Percentiles rank a stretch among this genome's conserved stretches.
These are phyloP conservation scores for Montipora cactus DNA, from an alignment of 64 coral and sea anemone genomes.

Conservation along the genomic window DNA sequence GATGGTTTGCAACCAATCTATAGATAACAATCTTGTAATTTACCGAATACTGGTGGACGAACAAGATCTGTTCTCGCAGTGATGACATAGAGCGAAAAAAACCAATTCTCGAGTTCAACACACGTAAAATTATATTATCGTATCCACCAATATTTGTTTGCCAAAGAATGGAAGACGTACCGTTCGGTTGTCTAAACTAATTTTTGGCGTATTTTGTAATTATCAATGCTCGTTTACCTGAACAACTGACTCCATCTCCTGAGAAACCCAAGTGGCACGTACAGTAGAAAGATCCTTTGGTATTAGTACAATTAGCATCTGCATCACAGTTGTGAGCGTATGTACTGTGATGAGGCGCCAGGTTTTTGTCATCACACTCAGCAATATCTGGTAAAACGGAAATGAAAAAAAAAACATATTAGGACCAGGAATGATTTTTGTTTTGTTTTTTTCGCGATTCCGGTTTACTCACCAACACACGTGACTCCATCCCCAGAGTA, in stretches of 20 bases:
- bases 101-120: too few species aligned
- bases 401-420: not conserved
- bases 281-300: slow-evolving; percentile 79
- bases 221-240: too few species aligned
- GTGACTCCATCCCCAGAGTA: slow-evolving; percentile 48
- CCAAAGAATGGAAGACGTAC: not conserved
- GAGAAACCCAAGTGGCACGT: slow-evolving; percentile 74
- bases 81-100: too few species aligned
- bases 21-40: too few species aligned
- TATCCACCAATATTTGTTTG: slow-evolving; percentile 49
- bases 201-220: too few species aligned
- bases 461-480: slow-evolving; percentile 41
- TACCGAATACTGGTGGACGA: too few species aligned
- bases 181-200: too few species aligned
- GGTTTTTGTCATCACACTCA: slow-evolving; percentile 44
- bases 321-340: slow-evolving; percentile 66
- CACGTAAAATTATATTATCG: not conserved
- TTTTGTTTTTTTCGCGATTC: too few species aligned
- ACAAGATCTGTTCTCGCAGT: too few species aligned
- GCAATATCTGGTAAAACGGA: slow-evolving; percentile 43
- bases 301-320: slow-evolving; percentile 81
- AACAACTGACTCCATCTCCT: slow-evolving; percentile 59
- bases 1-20: too few species aligned
- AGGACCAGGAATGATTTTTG: too few species aligned
- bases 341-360: not conserved